Evolutionary conservation across 2,888 invertebrate genomes (phyloP), one percentile per base, ranked within the genome.

Genomic region (Altica lythri): DNA sequence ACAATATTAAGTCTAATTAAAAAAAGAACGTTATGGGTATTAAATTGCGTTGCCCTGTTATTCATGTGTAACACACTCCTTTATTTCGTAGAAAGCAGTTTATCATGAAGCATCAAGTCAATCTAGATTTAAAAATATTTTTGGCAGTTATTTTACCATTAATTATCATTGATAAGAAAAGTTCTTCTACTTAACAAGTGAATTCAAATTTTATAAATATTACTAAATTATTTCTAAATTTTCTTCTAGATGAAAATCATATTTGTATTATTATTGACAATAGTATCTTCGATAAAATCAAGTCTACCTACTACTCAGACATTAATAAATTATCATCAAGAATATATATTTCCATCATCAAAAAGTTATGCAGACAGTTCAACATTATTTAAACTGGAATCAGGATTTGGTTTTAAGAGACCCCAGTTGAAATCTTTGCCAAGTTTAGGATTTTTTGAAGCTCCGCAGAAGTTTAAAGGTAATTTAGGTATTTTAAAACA

Each of bases 291-390:
- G 16, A n/a, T 42, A 30, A 10, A 47, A 8, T 18, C 50, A n/a
- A 35, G 35, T 10, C 12, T 12, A 46, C 43, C 9, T 25, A 51
- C 18, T 12, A 29, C 9, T n/a, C 18, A 37, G n/a, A 8, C 13
- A 1, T 43, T 35, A 4, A 12, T 18, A 9, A 34, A 30, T 13
- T 55, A 43, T 18, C 47, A 55, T 4, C 51, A 46, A 17, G 55
- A 55, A 10, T 10, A 19, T 1, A 6, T 34, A 3, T 37, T 32
- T n/a, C 55, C 55, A 8, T 47, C 47, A 10, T 17, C 47, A 2
- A 48, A 47, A 10, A 30, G 43, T 27, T 18, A 18, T 25, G n/a
- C n/a, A n/a, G n/a, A n/a, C n/a, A n/a, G n/a, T n/a, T n/a, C n/a
- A n/a, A n/a, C n/a, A n/a, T n/a, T n/a, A n/a, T n/a, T 8, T 2